These are phyloP conservation scores for Dastarcus helophoroides DNA, from an alignment of 2,888 invertebrate species.

Conservation along the genomic window DNA sequence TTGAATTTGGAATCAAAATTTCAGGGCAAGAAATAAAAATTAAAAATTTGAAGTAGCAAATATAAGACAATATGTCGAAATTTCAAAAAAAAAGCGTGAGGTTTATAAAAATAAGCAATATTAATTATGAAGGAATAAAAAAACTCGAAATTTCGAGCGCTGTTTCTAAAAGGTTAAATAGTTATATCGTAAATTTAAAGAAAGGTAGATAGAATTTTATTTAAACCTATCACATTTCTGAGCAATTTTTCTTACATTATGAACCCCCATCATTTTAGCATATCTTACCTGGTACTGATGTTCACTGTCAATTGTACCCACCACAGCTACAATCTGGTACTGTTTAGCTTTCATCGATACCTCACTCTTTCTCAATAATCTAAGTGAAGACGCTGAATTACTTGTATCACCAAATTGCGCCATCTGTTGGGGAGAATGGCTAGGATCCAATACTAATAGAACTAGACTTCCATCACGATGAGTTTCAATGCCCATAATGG, in stretches of 20 bases:
- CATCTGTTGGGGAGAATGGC: constrained; percentile 73
- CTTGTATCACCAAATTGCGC: constrained; percentile 47
- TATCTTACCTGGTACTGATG: constrained; percentile 58
- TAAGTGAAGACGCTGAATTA: constrained; percentile 47
- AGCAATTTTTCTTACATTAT: too few relatives aligned
- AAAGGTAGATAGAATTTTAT: not conserved
- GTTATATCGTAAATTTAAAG: not conserved
- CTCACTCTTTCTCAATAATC: constrained; percentile 60
- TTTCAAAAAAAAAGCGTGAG: too few relatives aligned
- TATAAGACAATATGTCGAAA: too few relatives aligned
- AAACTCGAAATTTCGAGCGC: too few relatives aligned
- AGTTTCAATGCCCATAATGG: constrained; percentile 79
- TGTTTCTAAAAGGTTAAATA: too few relatives aligned
- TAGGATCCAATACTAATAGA: constrained; percentile 74
- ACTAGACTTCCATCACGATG: constrained; percentile 51
- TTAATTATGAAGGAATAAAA: too few relatives aligned
- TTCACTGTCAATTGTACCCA: constrained; percentile 60
- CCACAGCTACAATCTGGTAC: constrained; percentile 76
- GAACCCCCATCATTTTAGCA: not conserved
- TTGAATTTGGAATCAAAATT: too few relatives aligned
- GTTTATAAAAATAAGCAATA: too few relatives aligned
- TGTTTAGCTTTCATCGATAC: constrained; percentile 70
- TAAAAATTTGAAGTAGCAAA: too few relatives aligned
- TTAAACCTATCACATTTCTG: not conserved
- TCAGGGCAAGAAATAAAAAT: too few relatives aligned